Base-by-base conservation (phyloP, 2,797 vertebrate genomes). In the Halcyon leucocephala region DNA sequence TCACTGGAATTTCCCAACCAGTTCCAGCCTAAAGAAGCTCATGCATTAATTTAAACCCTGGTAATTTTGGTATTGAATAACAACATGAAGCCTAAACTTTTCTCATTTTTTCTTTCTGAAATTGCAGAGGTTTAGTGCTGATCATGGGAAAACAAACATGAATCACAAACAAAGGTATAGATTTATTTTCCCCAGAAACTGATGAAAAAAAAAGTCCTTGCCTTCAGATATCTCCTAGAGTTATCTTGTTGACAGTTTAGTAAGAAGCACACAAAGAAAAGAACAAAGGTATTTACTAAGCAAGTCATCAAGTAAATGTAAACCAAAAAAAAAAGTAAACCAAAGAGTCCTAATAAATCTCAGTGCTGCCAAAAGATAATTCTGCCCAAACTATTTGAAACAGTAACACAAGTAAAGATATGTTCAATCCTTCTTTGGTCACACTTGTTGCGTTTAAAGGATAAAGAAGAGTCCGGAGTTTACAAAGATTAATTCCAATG, bases 401-500 rank as follows among this genome's bases (percentile, higher is more conserved):
- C 39, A 90, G 66, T 62, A 90, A 78, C 61, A 73, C 11, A 84
- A 89, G 52, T 83, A 76, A 89, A 70, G 79, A 65, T 58, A 77
- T 37, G 49, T 79, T 93, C 85, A 93, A 77, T 94, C 94, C 85
- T 93, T 96, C 81, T 95, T 94, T 92, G 82, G 93, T 96, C 83
- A 91, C 67, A 72, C 46, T 70, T 82, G 37, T 51, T 91, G 69
- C 46, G 70, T 94, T 89, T 86, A 52, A 77, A 86, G 41, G 83
- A 94, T 95, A 94, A 96, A 96, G 80, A 92, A 90, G 35, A 70
- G 51, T 26, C 44, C 69, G 90, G 55, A 89, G 90, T 91, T 94
- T 95, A 95, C 84, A 85, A 51, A 95, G 72, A 65, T 35, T 67
- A 86, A 95, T 93, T 90, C 62, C 49, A 91, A 18, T 73, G 66